Conservation (phyloP, 2,113 vertebrate species). For the Solenodon paradoxus region DNA sequence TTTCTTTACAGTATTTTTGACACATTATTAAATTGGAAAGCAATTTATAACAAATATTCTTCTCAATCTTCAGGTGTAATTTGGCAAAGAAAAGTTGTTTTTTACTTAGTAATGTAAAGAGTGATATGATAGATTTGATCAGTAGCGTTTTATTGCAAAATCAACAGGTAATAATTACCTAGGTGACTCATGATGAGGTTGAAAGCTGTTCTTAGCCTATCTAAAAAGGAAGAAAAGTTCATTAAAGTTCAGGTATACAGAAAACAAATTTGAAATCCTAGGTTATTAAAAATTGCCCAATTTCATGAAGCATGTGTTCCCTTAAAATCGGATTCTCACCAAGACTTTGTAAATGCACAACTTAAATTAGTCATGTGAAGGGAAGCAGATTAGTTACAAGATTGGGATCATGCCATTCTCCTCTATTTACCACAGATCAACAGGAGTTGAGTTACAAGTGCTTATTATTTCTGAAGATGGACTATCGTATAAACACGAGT, state of each 20-base stretch:
- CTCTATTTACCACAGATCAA: conserved; percentile 66
- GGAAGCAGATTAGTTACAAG: conserved; percentile 42
- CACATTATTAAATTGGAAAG: not conserved
- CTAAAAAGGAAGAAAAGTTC: conserved; percentile 72
- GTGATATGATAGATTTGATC: conserved; percentile 69
- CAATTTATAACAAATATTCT: conserved; percentile 18
- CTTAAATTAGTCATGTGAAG: conserved; percentile 48
- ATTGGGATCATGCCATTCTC: conserved; percentile 8
- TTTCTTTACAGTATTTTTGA: conserved; percentile 51
- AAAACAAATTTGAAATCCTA: conserved; percentile 52
- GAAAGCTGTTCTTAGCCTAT: conserved; percentile 62
- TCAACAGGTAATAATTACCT: conserved; percentile 78
- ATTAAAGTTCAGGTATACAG: conserved; percentile 73
- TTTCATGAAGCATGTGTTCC: conserved; percentile 30
- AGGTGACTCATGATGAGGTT: conserved; percentile 74
- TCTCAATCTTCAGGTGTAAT: conserved; percentile 63
- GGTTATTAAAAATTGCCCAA: conserved; percentile 41
- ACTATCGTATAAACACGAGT: conserved; percentile 73
- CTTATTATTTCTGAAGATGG: conserved; percentile 81
- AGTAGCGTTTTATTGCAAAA: conserved; percentile 73
- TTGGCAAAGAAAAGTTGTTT: conserved; percentile 40
- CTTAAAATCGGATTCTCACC: conserved; percentile 38
- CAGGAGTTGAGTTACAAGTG: conserved; percentile 74
- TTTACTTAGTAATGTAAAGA: conserved; percentile 70
- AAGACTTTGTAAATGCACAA: conserved; percentile 32